Evolutionary conservation across 2,113 vertebrate genomes (phyloP).

Genomic region (Puntigrus tetrazona): DNA sequence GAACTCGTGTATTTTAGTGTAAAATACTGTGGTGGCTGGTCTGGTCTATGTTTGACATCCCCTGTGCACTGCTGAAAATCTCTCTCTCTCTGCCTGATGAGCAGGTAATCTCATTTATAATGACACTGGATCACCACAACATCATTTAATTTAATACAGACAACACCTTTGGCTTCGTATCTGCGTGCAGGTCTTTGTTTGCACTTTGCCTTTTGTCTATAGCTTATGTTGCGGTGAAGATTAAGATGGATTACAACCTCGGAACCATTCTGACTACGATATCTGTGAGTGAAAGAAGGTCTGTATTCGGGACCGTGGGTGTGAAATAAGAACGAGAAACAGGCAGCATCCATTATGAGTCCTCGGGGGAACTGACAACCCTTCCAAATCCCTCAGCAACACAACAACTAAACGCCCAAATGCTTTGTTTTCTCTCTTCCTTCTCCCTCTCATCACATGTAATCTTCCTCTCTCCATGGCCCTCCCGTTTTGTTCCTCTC

Average conservation of each 20-base stretch:
- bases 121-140: neutral
- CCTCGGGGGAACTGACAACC: constrained; percentile 30
- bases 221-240: constrained; percentile 25
- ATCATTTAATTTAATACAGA: constrained; percentile 15
- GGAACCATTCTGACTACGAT: neutral
- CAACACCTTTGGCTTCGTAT: constrained; percentile 4
- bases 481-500: neutral
- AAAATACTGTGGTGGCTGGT: neutral
- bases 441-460: neutral
- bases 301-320: neutral
- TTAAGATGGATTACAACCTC: constrained; percentile 27
- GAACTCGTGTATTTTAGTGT: neutral
- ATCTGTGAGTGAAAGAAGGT: neutral
- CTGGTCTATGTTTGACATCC: neutral
- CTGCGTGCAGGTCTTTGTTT: constrained; percentile 8
- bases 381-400: constrained; percentile 36
- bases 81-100: neutral
- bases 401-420: constrained; percentile 22
- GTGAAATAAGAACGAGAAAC: constrained; percentile 33
- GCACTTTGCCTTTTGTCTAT: constrained; percentile 21
- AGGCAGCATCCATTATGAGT: constrained; percentile 38
- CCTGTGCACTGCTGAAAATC: neutral
- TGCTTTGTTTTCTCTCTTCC: neutral
- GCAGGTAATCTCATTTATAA: constrained; percentile 7
- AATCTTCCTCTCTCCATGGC: neutral